Base-by-base conservation (phyloP, 2,113 vertebrate species). In the Garra rufa region DNA sequence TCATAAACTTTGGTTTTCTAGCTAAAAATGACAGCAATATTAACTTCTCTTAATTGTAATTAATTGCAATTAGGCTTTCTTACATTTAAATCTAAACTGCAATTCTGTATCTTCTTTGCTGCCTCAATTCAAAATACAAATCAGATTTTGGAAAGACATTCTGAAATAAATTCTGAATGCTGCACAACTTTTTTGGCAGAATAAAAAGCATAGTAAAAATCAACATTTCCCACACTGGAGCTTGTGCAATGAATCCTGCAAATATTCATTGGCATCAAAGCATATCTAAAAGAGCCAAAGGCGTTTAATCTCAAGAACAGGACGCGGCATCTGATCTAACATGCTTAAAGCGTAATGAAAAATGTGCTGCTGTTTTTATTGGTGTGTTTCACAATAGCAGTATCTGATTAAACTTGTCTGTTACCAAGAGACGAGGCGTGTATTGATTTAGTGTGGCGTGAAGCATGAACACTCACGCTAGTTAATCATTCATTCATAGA, bases 361-460 rank as follows among this genome's bases (percentile, higher is more conserved):
- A 44, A 38, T 2, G 26, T 19, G n/a, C 7, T 26, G 41, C 43
- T 17, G 71, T 9, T 17, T 78, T 78, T 26, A 43, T 44, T 43
- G 52, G 13, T 9, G 30, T 10, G 30, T 80, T 67, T 48, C 77
- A 48, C 59, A 65, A 67, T n/a, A 28, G 7, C 28, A 30, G 77
- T 7, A 28, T 67, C 43, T 67, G 78, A 80, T 59, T 48, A 50
- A 80, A 67, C 59, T 79, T 44, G 55, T 43, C 52, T 1, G 43
- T 80, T 21, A 48, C 59, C 44, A 4, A 67, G 59, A 67, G 59
- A 67, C 59, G 9, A 9, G 41, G 3, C 3, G 17, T 30, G 43
- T 30, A 21, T 50, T 34, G 24, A 63, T 80, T 80, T 19, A 63
- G 38, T 28, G 30, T 55, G 19, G n/a, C n/a, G 28, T 34, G 8